Evolutionary conservation across 2,113 vertebrate genomes (phyloP).

Genomic region (Pyrgilauda ruficollis): DNA sequence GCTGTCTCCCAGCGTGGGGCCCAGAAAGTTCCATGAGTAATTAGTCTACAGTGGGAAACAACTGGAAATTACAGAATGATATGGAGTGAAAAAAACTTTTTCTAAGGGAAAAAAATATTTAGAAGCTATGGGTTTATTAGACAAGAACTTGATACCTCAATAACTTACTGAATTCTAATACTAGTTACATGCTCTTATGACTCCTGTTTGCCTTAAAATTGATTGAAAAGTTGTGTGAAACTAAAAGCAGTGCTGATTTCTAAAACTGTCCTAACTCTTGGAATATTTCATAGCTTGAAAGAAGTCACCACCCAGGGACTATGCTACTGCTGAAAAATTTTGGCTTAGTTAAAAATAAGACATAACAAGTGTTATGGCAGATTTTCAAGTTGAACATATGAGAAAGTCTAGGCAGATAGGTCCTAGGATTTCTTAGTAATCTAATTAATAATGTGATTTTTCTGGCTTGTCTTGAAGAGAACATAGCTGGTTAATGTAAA

Average conservation of each 20-base stretch:
- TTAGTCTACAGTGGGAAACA: not conserved
- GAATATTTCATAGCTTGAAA: not conserved
- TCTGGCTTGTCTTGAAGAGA: not conserved
- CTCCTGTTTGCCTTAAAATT: not conserved
- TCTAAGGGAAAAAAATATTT: not conserved
- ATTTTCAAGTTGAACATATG: not conserved
- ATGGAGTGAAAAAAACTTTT: not conserved
- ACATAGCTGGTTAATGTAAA: not conserved
- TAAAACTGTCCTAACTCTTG: not conserved
- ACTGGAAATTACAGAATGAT: not conserved
- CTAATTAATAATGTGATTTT: not conserved
- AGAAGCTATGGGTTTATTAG: not conserved
- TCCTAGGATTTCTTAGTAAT: not conserved
- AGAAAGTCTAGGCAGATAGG: not conserved
- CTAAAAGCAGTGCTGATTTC: not conserved
- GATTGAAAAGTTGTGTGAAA: not conserved
- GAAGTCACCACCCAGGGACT: not conserved
- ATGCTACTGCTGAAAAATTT: not conserved
- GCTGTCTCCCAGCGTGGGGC: not conserved
- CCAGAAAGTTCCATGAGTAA: not conserved
- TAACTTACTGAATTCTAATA: not conserved
- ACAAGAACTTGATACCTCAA: not conserved
- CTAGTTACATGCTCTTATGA: not conserved
- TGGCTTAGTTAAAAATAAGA: not conserved
- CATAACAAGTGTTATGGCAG: not conserved